Percentiles rank a stretch among this genome's conserved stretches.
Evolutionary conservation across 1,140 invertebrate species (phyloP).

Genomic region (Hyposmocoma kahamanoa): DNA sequence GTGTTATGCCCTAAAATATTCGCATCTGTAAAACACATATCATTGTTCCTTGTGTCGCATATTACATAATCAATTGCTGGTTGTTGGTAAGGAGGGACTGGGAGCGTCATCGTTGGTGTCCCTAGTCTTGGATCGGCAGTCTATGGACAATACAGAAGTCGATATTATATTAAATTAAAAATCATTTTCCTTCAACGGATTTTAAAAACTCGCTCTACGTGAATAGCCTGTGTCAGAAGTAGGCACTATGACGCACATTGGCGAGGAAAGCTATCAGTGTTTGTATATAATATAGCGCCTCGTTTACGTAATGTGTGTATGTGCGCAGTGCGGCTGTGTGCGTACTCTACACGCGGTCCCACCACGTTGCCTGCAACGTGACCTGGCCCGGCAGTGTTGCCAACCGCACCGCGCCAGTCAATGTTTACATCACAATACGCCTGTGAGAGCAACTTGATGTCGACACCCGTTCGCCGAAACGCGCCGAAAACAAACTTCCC

Average conservation of each 20-base stretch:
- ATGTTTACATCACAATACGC: conserved; percentile 36
- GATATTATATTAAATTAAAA: background rate
- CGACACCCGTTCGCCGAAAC: background rate
- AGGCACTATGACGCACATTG: too few relatives aligned
- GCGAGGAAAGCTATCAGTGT: too few relatives aligned
- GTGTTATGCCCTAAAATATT: too few relatives aligned
- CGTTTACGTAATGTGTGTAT: too few relatives aligned
- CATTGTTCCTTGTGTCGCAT: too few relatives aligned
- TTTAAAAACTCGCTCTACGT: background rate
- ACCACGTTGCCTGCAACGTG: conserved; percentile 69
- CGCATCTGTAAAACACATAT: too few relatives aligned
- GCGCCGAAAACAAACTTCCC: too few relatives aligned
- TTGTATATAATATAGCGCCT: too few relatives aligned
- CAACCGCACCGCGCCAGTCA: conserved; percentile 40
- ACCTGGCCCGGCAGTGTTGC: conserved; percentile 29
- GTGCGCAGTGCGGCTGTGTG: conserved; percentile 25
- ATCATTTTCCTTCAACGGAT: background rate
- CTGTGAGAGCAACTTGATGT: conserved; percentile 4
- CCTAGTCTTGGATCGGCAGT: conserved; percentile 32
- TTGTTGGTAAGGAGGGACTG: conserved; percentile 28
- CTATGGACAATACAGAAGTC: conserved; percentile 39
- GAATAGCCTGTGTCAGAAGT: too few relatives aligned
- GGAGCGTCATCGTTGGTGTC: conserved; percentile 35
- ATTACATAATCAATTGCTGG: conserved; percentile 38
- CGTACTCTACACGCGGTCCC: conserved; percentile 40